Percentiles rank a stretch among this genome's conserved stretches.
Conservation (phyloP, 2,797 vertebrate genomes). For the Taeniopygia guttata region DNA sequence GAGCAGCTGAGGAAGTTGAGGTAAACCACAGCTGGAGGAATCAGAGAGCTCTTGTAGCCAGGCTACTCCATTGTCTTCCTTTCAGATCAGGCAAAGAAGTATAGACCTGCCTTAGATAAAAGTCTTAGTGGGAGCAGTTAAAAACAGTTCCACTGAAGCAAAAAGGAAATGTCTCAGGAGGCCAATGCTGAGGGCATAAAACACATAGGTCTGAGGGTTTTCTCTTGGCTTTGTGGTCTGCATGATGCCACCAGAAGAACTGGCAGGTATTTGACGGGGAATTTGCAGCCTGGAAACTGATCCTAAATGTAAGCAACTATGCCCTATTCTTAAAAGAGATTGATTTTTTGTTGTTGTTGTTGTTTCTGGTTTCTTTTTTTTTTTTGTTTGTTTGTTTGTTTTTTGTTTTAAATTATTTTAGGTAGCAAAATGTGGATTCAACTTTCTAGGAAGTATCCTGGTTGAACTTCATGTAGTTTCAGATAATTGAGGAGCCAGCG, state of each 20-base stretch:
- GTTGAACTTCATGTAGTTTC: not conserved
- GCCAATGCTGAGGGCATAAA: not conserved
- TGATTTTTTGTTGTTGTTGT: fast-evolving
- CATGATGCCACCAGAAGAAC: not conserved
- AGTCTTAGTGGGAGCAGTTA: not conserved
- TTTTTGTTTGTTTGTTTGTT: no score
- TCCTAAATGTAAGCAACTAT: not conserved
- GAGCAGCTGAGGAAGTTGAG: not conserved
- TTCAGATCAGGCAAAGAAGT: not conserved
- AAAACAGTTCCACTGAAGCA: not conserved
- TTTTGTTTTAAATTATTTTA: not conserved
- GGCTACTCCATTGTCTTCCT: not conserved
- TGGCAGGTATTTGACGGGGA: not conserved
- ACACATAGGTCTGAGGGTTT: not conserved
- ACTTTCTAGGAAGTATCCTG: not conserved
- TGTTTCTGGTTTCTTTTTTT: no score
- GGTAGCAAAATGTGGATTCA: not conserved
- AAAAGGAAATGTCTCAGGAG: not conserved
- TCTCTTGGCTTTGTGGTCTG: not conserved
- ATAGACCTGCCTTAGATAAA: not conserved
- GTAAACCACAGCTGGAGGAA: not conserved
- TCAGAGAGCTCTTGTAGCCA: not conserved
- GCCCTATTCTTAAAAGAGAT: not conserved
- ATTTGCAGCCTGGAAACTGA: not conserved
- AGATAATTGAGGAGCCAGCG: not conserved